Conservation (phyloP, 2,888 invertebrate species). For the Oasisia sp. region DNA sequence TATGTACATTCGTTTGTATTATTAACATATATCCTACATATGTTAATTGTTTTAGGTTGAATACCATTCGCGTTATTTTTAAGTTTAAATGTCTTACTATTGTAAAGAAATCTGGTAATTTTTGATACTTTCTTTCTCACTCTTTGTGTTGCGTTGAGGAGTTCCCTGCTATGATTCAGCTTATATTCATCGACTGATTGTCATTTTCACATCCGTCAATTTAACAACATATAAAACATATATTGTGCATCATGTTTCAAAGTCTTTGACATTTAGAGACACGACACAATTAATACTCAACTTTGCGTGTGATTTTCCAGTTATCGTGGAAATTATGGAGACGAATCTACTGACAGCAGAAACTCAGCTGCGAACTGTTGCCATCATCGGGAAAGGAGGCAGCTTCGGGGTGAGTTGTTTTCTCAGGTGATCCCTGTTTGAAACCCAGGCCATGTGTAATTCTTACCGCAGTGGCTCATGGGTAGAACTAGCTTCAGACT, state of each 20-base stretch:
- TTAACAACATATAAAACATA: no score
- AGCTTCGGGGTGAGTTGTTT: conserved; percentile 59
- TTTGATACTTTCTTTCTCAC: background rate
- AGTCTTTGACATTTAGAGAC: no score
- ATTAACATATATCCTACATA: background rate
- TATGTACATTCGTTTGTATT: conserved; percentile 33
- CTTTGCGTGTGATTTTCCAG: conserved; percentile 38
- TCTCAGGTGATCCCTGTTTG: no score
- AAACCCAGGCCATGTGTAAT: no score
- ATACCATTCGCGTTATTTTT: background rate
- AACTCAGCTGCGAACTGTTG: conserved; percentile 51
- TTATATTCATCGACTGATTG: background rate
- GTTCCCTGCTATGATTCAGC: background rate
- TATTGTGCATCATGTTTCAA: no score
- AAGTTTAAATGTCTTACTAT: background rate
- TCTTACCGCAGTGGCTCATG: no score
- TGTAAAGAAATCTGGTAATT: background rate
- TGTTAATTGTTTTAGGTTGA: background rate
- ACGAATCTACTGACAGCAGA: conserved; percentile 55
- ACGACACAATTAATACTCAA: no score
- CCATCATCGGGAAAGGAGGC: conserved; percentile 59
- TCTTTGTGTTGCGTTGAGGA: background rate
- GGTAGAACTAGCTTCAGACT: no score
- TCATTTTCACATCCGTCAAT: no score
- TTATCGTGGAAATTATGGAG: conserved; percentile 54